Conservation (phyloP, 2,797 vertebrate genomes). For the Sebastes reedi region DNA sequence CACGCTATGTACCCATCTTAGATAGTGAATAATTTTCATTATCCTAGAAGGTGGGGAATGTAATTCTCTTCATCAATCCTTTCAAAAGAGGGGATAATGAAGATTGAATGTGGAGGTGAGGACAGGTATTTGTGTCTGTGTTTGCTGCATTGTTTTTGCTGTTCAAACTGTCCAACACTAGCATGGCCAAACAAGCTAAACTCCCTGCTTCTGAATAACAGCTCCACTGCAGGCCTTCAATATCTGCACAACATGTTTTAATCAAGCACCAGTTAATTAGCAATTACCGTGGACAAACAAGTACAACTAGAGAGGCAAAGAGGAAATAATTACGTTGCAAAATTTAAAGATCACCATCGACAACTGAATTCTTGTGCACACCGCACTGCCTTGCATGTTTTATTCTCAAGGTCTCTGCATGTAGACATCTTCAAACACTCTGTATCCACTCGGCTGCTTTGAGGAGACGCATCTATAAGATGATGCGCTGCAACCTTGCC, state of each 20-base stretch:
- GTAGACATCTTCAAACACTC: background rate
- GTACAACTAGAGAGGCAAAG: constrained; percentile 15
- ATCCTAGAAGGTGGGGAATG: constrained; percentile 59
- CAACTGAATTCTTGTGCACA: background rate
- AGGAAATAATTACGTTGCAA: constrained; percentile 1
- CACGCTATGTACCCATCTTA: constrained; percentile 71
- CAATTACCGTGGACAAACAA: constrained; percentile 45
- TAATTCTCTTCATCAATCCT: constrained; percentile 64
- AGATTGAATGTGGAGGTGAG: constrained; percentile 57
- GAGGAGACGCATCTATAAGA: background rate
- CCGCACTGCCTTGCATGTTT: background rate
- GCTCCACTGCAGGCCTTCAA: constrained; percentile 5
- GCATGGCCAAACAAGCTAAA: constrained; percentile 27
- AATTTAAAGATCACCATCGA: background rate
- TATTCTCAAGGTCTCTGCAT: background rate
- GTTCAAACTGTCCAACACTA: constrained; percentile 18
- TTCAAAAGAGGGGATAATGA: constrained; percentile 65
- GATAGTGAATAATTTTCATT: constrained; percentile 74
- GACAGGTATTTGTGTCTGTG: constrained; percentile 11
- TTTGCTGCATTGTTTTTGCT: constrained; percentile 11
- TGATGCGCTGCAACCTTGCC: background rate
- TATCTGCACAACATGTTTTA: constrained; percentile 8
- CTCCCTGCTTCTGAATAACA: constrained; percentile 2
- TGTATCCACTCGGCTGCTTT: background rate
- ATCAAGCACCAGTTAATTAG: constrained; percentile 42